phyloP scores from a whole-genome alignment of 2,113 vertebrate genomes.

The Psilopsiagon aymara region DNA sequence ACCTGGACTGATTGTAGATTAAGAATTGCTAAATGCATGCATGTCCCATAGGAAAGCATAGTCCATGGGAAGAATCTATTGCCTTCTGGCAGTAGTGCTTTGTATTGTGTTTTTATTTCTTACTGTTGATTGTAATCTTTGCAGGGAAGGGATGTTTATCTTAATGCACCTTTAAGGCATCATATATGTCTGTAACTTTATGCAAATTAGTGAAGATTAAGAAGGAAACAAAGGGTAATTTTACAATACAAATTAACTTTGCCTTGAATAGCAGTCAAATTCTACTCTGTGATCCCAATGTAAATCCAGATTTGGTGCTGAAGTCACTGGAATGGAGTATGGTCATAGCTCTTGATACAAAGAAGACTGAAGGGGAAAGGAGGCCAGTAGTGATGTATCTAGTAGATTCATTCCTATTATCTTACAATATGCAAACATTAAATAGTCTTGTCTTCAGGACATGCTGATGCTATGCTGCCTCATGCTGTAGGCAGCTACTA shows the following conservation, averaged over 20 bases:
- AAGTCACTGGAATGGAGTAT: background rate
- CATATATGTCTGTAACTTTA: background rate
- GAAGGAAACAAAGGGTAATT: constrained; percentile 18
- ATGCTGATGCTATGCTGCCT: background rate
- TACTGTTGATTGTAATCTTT: background rate
- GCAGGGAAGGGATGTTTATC: background rate
- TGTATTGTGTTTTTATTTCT: constrained; percentile 12
- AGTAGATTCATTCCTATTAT: background rate
- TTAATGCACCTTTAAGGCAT: background rate
- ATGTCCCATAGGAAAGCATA: background rate
- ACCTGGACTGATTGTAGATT: background rate
- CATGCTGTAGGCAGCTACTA: background rate
- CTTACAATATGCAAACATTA: background rate
- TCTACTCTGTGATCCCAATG: background rate
- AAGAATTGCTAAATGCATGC: background rate
- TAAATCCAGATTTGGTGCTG: background rate
- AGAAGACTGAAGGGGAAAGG: background rate
- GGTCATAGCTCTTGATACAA: background rate
- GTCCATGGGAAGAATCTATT: background rate
- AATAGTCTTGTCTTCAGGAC: background rate
- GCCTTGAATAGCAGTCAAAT: background rate
- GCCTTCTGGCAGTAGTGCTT: constrained; percentile 6
- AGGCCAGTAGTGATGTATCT: background rate
- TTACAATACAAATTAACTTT: background rate
- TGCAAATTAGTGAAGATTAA: background rate